phyloP scores from a whole-genome alignment of 2,113 vertebrate species.

The Leuciscus idus region DNA sequence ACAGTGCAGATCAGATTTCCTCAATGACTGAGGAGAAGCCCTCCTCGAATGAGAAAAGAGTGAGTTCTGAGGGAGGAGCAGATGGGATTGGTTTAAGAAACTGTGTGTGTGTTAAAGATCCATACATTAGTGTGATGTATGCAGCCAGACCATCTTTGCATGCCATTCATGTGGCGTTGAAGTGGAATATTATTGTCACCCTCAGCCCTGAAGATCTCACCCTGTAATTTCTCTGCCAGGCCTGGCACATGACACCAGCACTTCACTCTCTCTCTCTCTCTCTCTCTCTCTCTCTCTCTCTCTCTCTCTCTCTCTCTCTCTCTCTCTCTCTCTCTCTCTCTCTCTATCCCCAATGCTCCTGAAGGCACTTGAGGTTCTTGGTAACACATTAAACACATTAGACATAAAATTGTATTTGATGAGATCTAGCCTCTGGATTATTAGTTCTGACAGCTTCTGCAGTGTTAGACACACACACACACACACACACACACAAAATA shows the following conservation, averaged over 20 bases:
- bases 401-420: neutral
- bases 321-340: neutral
- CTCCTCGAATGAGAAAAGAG: neutral
- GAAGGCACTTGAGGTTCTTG: neutral
- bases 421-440: neutral
- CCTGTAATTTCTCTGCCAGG: neutral
- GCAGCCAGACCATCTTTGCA: neutral
- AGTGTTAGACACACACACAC: neutral
- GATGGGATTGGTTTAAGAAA: conserved; percentile 12
- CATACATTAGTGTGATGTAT: neutral
- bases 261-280: neutral
- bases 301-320: neutral
- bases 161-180: neutral
- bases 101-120: neutral
- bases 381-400: neutral
- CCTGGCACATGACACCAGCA: conserved; percentile 3
- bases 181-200: neutral
- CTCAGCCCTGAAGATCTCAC: neutral
- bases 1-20: conserved; percentile 27
- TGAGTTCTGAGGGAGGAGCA: conserved; percentile 1
- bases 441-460: neutral
- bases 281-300: neutral
- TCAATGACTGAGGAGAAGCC: neutral
- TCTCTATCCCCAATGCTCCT: neutral
- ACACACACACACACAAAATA: neutral